These are phyloP conservation scores for Heteromormyrus szaboi DNA, from an alignment of 2,797 vertebrate species.

Conservation along the genomic window DNA sequence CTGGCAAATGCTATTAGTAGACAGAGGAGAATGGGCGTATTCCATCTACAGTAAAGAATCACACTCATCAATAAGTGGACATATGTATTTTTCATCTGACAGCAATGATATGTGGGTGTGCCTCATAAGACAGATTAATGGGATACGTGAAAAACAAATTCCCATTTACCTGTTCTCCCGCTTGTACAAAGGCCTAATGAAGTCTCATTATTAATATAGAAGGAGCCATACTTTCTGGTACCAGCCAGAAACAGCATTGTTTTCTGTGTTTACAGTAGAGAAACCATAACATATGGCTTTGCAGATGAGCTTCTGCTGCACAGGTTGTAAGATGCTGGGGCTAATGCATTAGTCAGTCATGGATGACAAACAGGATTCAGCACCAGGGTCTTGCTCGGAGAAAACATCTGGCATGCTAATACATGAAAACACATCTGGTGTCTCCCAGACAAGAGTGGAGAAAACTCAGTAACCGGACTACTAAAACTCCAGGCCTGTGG, in stretches of 20 bases:
- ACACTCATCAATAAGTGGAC: background rate
- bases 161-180: background rate
- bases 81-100: background rate
- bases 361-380: background rate
- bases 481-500: background rate
- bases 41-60: background rate
- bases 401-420: background rate
- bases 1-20: background rate
- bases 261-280: background rate
- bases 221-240: background rate
- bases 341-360: background rate
- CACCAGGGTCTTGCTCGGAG: background rate
- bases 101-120: background rate
- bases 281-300: background rate
- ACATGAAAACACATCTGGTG: background rate
- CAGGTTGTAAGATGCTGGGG: conserved; percentile 6
- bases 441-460: background rate
- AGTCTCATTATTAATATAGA: background rate
- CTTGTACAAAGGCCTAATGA: background rate
- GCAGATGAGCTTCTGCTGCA: background rate
- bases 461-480: background rate
- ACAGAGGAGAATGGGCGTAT: background rate
- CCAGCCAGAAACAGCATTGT: background rate
- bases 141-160: background rate
- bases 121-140: background rate